These are phyloP conservation scores for Chrysodeixis includens DNA, from an alignment of 2,888 invertebrate species.

Conservation along the genomic window DNA sequence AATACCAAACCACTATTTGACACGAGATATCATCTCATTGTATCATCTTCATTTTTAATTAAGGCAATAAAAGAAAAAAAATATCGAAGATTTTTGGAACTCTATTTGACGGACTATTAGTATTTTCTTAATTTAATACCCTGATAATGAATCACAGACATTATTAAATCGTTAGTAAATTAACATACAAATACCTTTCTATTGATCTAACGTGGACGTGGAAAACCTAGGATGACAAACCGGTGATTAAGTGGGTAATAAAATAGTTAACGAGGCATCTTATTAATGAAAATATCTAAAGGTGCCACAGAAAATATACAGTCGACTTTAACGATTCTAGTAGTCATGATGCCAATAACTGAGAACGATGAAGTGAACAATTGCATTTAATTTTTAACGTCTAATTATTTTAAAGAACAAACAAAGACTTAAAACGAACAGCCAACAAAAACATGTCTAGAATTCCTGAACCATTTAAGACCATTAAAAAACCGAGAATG, in stretches of 20 bases:
- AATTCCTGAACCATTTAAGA: conserved; percentile 8
- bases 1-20: too few relatives aligned
- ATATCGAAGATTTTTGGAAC: too few relatives aligned
- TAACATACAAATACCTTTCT: too few relatives aligned
- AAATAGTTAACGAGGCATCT: background rate
- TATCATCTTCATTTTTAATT: too few relatives aligned
- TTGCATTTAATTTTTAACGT: background rate
- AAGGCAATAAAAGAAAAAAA: too few relatives aligned
- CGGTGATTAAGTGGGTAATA: background rate
- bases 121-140: too few relatives aligned
- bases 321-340: conserved; percentile 18
- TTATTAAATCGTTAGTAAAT: too few relatives aligned
- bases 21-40: too few relatives aligned
- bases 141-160: too few relatives aligned
- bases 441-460: background rate
- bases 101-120: too few relatives aligned
- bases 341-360: conserved; percentile 18
- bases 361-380: conserved; percentile 13
- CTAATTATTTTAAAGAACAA: background rate
- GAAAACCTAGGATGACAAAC: background rate
- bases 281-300: background rate
- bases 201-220: too few relatives aligned
- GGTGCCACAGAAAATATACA: background rate
- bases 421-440: background rate
- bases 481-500: conserved; percentile 25